Evolutionary conservation across 1,140 invertebrate genomes (phyloP).

Genomic region (Parapsyche elsis): DNA sequence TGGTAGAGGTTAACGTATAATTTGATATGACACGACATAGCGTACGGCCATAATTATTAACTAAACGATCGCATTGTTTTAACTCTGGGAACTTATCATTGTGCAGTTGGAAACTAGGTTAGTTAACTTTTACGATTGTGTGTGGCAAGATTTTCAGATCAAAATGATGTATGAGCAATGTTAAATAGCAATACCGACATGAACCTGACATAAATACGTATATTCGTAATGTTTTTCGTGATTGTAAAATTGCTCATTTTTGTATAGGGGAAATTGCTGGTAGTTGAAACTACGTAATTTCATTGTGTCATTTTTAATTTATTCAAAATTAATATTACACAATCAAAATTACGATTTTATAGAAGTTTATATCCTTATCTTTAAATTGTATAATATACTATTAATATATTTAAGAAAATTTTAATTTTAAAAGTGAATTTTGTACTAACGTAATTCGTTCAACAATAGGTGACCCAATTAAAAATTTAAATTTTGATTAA

Average conservation of each 20-base stretch:
- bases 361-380: no score
- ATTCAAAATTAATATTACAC: no score
- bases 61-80: conserved; percentile 35
- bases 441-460: no score
- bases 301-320: no score
- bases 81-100: conserved; percentile 26
- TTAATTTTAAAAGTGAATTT: no score
- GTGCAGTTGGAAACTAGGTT: conserved; percentile 37
- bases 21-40: background rate
- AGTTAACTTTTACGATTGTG: conserved; percentile 15
- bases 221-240: background rate
- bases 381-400: no score
- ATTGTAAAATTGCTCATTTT: no score
- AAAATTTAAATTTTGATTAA: no score
- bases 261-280: background rate
- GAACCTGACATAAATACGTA: conserved; percentile 9
- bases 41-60: background rate
- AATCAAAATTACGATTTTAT: no score
- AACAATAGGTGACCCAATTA: no score
- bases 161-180: background rate
- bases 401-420: no score
- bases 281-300: background rate
- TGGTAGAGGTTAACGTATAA: background rate
- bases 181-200: background rate
- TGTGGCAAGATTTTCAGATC: conserved; percentile 5